Base-by-base conservation (phyloP, 2,113 vertebrate genomes). In the Lepus europaeus region DNA sequence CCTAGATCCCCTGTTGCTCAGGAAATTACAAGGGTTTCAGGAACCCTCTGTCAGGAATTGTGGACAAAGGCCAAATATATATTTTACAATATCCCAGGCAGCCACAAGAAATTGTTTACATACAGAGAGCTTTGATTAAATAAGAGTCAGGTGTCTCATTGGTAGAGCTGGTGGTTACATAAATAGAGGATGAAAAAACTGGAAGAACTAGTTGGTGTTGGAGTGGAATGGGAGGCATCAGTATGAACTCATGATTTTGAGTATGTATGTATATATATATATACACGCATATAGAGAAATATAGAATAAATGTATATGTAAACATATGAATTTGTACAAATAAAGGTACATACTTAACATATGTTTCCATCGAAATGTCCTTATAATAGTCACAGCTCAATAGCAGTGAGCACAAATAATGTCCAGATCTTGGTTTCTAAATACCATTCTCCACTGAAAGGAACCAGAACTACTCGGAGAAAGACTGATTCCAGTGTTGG, bases 21-120 rank as follows among this genome's bases (percentile, higher is more conserved):
- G 73, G 85, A 79, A 89, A 85, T 84, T 70, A 64, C 72, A 84
- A 63, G 74, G n/a, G 39, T 29, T 84, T 92, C 13, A 27, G 45
- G 73, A 89, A n/a, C 51, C 45, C 72, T 61, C 36, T 64, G 27
- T 64, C 20, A 81, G 20, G 69, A 68, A n/a, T 59, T 79, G 27
- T 10, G 5, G 66, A 70, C 39, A 29, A 92, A 72, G 66, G 45
- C 45, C 72, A 72, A 56, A 66, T 84, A 20, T n/a, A 6, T 49
- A 49, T 72, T 59, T 79, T 53, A 79, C 33, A 49, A 1, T 64
- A 31, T 79, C 66, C 64, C 20, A 68, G 76, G 56, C 27, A 45
- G 63, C 53, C 39, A 19, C 5, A 72, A 69, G 78, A 88, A 20
- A 78, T 9, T 89, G 73, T 88, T 94, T 70, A 72, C 78, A 64